Conservation (phyloP, 2,113 vertebrate genomes). For the Turdus rufiventris region DNA sequence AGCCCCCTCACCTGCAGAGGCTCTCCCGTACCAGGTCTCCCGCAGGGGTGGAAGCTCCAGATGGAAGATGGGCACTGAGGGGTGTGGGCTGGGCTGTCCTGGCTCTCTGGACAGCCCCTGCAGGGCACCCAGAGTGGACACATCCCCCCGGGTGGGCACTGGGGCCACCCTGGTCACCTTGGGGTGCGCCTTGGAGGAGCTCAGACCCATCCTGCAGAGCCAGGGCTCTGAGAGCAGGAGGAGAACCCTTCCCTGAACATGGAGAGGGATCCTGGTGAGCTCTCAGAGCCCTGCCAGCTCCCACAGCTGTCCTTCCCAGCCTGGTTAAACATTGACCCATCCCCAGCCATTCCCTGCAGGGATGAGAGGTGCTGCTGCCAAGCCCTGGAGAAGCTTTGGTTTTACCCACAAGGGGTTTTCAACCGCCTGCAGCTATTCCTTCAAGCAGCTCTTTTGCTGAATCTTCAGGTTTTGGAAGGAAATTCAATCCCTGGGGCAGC, state of each 20-base stretch:
- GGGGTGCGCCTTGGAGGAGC: conserved; percentile 47
- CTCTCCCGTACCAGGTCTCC: conserved; percentile 49
- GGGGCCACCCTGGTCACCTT: conserved; percentile 72
- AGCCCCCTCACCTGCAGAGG: conserved; percentile 61
- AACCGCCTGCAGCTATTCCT: too few relatives aligned
- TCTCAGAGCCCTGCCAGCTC: fast-evolving
- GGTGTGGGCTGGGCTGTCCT: background rate
- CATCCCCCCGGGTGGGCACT: background rate
- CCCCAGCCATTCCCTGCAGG: background rate
- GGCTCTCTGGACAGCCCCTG: background rate
- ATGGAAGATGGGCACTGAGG: background rate
- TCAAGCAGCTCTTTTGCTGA: background rate
- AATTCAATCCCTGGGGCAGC: background rate
- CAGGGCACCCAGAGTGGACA: background rate
- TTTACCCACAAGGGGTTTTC: too few relatives aligned
- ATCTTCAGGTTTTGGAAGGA: background rate
- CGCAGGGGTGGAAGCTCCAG: conserved; percentile 69
- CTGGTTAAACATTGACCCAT: conserved; percentile 76
- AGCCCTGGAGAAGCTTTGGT: background rate
- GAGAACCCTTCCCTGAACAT: background rate
- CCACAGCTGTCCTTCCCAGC: background rate
- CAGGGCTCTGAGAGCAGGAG: background rate
- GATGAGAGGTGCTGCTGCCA: background rate
- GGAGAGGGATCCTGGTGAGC: background rate
- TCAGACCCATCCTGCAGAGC: conserved; percentile 65